Percentiles rank a stretch among this genome's conserved stretches.
Conservation (phyloP, 2,113 vertebrate species). For the Scortum barcoo region DNA sequence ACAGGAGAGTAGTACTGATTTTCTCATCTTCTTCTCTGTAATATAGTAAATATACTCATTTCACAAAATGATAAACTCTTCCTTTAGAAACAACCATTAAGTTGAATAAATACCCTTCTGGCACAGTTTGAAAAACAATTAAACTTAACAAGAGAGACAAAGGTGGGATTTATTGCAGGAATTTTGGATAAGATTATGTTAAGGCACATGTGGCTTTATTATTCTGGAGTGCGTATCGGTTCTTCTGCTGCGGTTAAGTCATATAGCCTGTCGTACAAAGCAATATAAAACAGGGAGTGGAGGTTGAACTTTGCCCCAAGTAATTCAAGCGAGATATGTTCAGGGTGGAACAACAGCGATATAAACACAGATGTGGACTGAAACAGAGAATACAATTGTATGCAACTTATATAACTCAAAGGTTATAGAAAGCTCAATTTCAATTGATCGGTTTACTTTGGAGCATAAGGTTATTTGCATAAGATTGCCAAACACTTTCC, state of each 20-base stretch:
- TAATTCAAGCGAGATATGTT: not conserved
- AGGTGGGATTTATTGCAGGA: not conserved
- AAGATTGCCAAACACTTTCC: conserved; percentile 11
- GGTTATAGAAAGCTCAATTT: conserved; percentile 14
- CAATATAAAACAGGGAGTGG: conserved; percentile 42
- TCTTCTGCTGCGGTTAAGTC: not conserved
- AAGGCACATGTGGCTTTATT: conserved; percentile 35
- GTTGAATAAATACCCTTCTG: not conserved
- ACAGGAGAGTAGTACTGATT: not conserved
- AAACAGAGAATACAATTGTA: not conserved
- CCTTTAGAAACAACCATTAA: not conserved
- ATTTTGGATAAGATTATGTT: not conserved
- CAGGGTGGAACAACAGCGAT: conserved; percentile 17
- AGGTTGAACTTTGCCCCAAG: conserved; percentile 52
- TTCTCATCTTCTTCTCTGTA: not conserved
- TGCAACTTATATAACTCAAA: conserved; percentile 13
- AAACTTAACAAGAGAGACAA: not conserved
- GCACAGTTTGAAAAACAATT: not conserved
- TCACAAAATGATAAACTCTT: not conserved
- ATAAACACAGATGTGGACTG: conserved; percentile 42
- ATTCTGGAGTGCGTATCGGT: not conserved
- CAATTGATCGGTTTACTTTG: conserved; percentile 45
- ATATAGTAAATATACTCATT: not conserved
- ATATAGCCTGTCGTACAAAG: conserved; percentile 11
- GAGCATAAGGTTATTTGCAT: conserved; percentile 11